phyloP scores from a whole-genome alignment of 2,113 vertebrate genomes.

The Corynorhinus townsendii region DNA sequence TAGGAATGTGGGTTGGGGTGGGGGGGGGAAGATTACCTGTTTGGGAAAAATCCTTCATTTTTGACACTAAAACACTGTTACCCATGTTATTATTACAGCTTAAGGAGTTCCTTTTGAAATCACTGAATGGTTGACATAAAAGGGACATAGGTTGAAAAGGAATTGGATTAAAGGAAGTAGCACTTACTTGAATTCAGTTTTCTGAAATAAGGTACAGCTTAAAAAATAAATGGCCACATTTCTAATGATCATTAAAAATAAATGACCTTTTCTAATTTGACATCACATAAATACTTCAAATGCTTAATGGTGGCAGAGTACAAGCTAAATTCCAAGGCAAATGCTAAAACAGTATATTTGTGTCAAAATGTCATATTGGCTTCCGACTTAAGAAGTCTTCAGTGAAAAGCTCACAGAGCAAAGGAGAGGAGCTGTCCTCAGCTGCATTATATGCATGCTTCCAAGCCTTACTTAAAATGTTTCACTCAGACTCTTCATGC shows the following conservation, averaged over 20 bases:
- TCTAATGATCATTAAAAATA: constrained; percentile 63
- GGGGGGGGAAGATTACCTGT: neutral
- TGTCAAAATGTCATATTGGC: constrained; percentile 26
- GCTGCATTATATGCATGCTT: neutral
- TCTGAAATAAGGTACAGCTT: constrained; percentile 28
- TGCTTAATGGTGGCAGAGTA: neutral
- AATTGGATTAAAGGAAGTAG: constrained; percentile 7
- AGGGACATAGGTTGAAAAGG: neutral
- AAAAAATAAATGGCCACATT: constrained; percentile 58
- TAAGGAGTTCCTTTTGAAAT: neutral
- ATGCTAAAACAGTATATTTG: neutral
- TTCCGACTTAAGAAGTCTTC: constrained; percentile 39
- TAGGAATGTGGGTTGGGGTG: neutral
- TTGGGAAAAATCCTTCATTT: neutral
- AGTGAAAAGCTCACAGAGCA: constrained; percentile 37
- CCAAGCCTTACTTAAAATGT: constrained; percentile 7
- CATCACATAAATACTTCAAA: neutral
- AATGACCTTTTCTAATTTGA: constrained; percentile 51
- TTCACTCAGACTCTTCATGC: constrained; percentile 45
- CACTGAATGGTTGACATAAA: constrained; percentile 36
- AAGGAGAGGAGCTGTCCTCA: constrained; percentile 22
- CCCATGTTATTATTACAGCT: neutral
- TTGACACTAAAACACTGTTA: neutral
- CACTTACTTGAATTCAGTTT: neutral
- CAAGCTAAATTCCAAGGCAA: constrained; percentile 53